A percentile compares a stretch with the other conserved stretches of the same genome.
phyloP scores from a whole-genome alignment of 2,113 vertebrate genomes.

The human (Homo sapiens) region DNA sequence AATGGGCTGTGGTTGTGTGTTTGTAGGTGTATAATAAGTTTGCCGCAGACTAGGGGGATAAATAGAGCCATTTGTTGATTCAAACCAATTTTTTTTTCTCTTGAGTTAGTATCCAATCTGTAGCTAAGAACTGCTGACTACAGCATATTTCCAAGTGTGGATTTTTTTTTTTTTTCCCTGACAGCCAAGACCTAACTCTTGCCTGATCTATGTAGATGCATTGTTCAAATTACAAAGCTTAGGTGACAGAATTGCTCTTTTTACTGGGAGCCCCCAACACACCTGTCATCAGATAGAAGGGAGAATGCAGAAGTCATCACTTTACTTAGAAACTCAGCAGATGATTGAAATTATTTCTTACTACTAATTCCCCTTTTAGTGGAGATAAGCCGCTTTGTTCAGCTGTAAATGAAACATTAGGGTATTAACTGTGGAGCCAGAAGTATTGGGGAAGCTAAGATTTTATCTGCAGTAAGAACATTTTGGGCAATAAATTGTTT shows the following conservation, averaged over 20 bases:
- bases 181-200: slow-evolving; percentile 84
- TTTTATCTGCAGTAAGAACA: slow-evolving; percentile 87
- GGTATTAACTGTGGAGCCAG: slow-evolving; percentile 88
- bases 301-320: slow-evolving; percentile 83
- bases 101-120: slow-evolving; percentile 76
- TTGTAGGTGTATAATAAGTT: slow-evolving; percentile 59
- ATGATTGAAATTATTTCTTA: slow-evolving; percentile 88
- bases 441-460: slow-evolving; percentile 87
- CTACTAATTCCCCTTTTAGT: slow-evolving; percentile 88
- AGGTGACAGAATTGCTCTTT: slow-evolving; percentile 83
- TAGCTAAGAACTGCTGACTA: slow-evolving; percentile 83
- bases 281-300: slow-evolving; percentile 84
- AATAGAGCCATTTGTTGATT: slow-evolving; percentile 84
- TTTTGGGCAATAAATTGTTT: slow-evolving; percentile 89
- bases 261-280: slow-evolving; percentile 81
- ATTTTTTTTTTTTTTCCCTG: slow-evolving; percentile 75
- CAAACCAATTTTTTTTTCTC: slow-evolving; percentile 67
- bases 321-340: slow-evolving; percentile 83
- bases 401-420: slow-evolving; percentile 89
- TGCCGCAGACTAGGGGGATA: slow-evolving; percentile 17
- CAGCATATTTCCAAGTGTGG: slow-evolving; percentile 78
- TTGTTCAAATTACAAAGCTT: slow-evolving; percentile 86
- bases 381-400: slow-evolving; percentile 88
- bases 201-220: slow-evolving; percentile 84
- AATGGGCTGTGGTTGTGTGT: slow-evolving; percentile 53